phyloP scores from a whole-genome alignment of 2,888 invertebrate genomes.

The Phaonia tiefii region DNA sequence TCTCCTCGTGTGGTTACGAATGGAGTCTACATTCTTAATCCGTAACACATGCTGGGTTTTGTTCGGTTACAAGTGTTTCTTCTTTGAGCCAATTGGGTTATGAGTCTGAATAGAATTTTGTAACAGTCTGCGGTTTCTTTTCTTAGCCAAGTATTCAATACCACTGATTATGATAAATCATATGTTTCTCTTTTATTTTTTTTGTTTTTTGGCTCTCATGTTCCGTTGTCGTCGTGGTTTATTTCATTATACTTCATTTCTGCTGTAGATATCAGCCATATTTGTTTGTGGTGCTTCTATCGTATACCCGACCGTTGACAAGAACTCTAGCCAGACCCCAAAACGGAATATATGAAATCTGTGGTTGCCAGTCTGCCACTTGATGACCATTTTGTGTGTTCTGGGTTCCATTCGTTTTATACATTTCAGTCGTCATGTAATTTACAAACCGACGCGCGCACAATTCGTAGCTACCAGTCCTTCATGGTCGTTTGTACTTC shows the following conservation, averaged over 20 bases:
- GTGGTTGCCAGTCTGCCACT: too few relatives aligned
- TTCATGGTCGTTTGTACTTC: too few relatives aligned
- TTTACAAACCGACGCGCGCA: conserved; percentile 64
- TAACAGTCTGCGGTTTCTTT: too few relatives aligned
- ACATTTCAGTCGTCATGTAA: conserved; percentile 46
- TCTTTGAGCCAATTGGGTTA: not conserved
- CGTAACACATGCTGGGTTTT: conserved; percentile 33
- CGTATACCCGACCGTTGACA: conserved; percentile 56
- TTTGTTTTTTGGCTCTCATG: not conserved
- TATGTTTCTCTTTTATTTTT: too few relatives aligned
- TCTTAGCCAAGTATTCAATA: too few relatives aligned
- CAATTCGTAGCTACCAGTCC: conserved; percentile 3
- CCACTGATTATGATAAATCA: too few relatives aligned
- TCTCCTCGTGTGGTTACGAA: too few relatives aligned
- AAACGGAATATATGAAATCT: too few relatives aligned
- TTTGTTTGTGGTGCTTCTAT: conserved; percentile 61
- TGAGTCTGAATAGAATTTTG: too few relatives aligned
- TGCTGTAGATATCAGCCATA: conserved; percentile 23
- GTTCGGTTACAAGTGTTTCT: conserved; percentile 20
- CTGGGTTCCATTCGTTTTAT: conserved; percentile 49
- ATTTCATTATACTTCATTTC: conserved; percentile 35
- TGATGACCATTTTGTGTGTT: too few relatives aligned
- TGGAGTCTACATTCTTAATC: too few relatives aligned
- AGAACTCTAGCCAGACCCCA: too few relatives aligned
- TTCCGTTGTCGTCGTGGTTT: conserved; percentile 27